Base-by-base conservation (phyloP, 2,888 invertebrate genomes). In the Drosophila lacicola region DNA sequence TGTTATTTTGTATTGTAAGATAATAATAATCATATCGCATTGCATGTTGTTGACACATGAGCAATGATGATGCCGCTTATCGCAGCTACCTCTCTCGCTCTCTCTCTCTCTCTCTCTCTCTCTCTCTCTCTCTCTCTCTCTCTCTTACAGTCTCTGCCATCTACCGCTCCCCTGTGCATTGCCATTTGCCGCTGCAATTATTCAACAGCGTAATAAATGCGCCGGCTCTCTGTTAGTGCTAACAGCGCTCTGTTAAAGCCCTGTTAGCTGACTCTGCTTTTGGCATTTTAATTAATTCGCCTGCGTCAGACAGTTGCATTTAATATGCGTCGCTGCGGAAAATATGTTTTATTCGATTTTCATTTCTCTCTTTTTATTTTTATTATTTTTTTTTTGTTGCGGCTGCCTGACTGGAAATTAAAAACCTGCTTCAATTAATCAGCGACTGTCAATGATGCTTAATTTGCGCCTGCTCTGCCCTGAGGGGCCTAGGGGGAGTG, bases 21-120 rank as follows among this genome's bases (percentile, higher is more conserved):
- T 87, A 85, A 84, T 86, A 84, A 87, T 87, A 84, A 84, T 84
- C 82, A 84, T 84, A 86, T 84, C 83, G 84, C 86, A 83, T 86
- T 83, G 86, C 87, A 84, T 85, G 87, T 80, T 85, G 87, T 86
- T 86, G 86, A 88, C 86, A 86, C 85, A 86, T 86, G 86, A 88
- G 82, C 78, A 81, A 86, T 86, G 88, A 86, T 86, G 85, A 71
- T 78, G 85, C 82, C 67, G 70, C 69, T 78, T 87, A 68, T 74
- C 68, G 64, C 19, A 36, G 53, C 64, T 67, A 50, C 53, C 50
- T 25, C 67, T 19, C 37, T 60, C 13, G 50, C 53, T 11, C 49
- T 45, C 41, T 13, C 21, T 33, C 37, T 13, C 50, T 49, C 34
- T 25, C 25, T 25, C 36, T 17, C n/a, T 51, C 8, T 46, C 36